Percentiles rank a stretch among this genome's conserved stretches.
phyloP scores from a whole-genome alignment of 2,113 vertebrate genomes.

The Bagarius yarrelli region DNA sequence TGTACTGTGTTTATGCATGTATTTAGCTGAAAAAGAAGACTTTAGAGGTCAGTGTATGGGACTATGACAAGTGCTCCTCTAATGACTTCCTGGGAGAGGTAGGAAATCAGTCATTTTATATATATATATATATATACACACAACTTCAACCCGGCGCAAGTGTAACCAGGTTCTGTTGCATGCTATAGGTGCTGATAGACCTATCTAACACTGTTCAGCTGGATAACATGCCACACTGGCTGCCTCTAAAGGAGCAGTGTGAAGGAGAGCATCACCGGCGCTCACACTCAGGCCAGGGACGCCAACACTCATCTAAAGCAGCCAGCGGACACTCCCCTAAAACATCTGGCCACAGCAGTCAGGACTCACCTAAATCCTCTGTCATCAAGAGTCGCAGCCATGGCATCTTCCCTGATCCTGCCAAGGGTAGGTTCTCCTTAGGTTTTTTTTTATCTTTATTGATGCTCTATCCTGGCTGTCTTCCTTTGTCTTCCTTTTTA shows the following conservation, averaged over 20 bases:
- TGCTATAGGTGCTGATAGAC: slow-evolving; percentile 87
- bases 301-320: slow-evolving; percentile 84
- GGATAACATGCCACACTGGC: slow-evolving; percentile 91
- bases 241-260: slow-evolving; percentile 89
- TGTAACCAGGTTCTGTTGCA: slow-evolving; percentile 27
- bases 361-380: slow-evolving; percentile 88
- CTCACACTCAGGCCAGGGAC: slow-evolving; percentile 82
- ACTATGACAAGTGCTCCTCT: slow-evolving; percentile 94
- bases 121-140: not conserved
- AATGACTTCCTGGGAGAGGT: slow-evolving; percentile 99
- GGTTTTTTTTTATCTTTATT: slow-evolving; percentile 1
- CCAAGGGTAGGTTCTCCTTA: slow-evolving; percentile 84
- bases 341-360: slow-evolving; percentile 81
- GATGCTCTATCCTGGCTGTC: not conserved
- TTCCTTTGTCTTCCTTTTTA: not conserved
- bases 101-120: slow-evolving; percentile 56
- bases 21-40: slow-evolving; percentile 96
- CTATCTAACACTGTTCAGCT: slow-evolving; percentile 85
- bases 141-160: not conserved
- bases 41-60: slow-evolving; percentile 97
- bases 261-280: slow-evolving; percentile 90
- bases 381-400: slow-evolving; percentile 98
- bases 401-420: slow-evolving; percentile 94
- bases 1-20: slow-evolving; percentile 44
- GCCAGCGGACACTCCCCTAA: slow-evolving; percentile 82